Conservation (phyloP, 2,888 invertebrate species). For the Pyralis farinalis region DNA sequence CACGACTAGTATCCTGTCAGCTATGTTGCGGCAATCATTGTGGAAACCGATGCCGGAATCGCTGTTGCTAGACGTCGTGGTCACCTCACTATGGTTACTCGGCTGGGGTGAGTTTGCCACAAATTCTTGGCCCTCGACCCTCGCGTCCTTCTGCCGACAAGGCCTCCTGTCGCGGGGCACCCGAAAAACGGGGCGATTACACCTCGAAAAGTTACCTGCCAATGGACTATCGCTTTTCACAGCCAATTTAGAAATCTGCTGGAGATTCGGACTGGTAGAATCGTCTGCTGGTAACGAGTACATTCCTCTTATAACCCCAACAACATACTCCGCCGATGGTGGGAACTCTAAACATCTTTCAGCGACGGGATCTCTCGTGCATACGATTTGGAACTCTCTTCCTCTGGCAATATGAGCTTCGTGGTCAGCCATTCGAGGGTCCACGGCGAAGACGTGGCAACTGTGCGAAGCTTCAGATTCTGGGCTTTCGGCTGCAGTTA, state of each 20-base stretch:
- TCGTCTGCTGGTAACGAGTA: constrained; percentile 82
- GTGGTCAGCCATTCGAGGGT: constrained; percentile 92
- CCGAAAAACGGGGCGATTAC: constrained; percentile 54
- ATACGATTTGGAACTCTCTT: constrained; percentile 91
- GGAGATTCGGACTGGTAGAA: constrained; percentile 57
- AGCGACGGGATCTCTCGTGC: constrained; percentile 88
- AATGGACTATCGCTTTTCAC: constrained; percentile 71
- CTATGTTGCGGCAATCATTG: constrained; percentile 92
- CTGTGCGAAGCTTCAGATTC: constrained; percentile 86
- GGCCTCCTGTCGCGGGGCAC: constrained; percentile 55
- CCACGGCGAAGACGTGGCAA: constrained; percentile 97
- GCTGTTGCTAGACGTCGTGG: constrained; percentile 93
- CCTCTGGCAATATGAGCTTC: constrained; percentile 89
- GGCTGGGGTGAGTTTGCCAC: constrained; percentile 91
- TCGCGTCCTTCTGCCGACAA: constrained; percentile 51
- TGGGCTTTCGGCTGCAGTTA: constrained; percentile 88
- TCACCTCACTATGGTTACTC: constrained; percentile 89
- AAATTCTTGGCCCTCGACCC: constrained; percentile 70
- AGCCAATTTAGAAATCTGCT: constrained; percentile 66
- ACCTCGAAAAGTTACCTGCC: constrained; percentile 56
- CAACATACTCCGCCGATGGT: constrained; percentile 89
- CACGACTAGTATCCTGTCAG: constrained; percentile 89
- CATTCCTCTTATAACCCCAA: constrained; percentile 87
- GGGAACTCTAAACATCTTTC: constrained; percentile 95
- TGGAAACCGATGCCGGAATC: constrained; percentile 97